Conservation (phyloP, 2,888 invertebrate genomes). For the Malthinus flaveolus region DNA sequence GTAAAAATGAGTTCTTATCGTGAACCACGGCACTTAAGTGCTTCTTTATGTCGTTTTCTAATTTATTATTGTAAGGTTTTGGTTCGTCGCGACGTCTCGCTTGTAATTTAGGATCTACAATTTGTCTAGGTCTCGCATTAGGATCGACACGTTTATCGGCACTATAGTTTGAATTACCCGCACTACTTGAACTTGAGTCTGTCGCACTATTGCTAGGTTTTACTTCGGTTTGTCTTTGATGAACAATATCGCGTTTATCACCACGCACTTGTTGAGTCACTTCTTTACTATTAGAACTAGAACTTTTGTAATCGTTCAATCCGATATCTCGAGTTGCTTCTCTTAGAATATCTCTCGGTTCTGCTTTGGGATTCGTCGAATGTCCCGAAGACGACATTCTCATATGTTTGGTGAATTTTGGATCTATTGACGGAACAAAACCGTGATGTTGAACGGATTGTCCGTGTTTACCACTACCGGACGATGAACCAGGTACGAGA, state of each 20-base stretch:
- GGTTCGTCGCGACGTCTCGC: constrained; percentile 41
- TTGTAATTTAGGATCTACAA: constrained; percentile 41
- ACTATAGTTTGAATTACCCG: constrained; percentile 33
- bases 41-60: constrained; percentile 45
- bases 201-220: constrained; percentile 38
- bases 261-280: constrained; percentile 11
- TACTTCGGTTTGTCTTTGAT: constrained; percentile 37
- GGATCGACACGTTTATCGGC: constrained; percentile 37
- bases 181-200: constrained; percentile 37
- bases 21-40: constrained; percentile 42
- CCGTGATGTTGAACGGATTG: constrained; percentile 33
- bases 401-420: constrained; percentile 45
- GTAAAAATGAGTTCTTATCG: constrained; percentile 44
- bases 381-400: constrained; percentile 38
- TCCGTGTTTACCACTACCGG: constrained; percentile 25
- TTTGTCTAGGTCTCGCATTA: constrained; percentile 11
- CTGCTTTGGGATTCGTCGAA: constrained; percentile 32
- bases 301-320: constrained; percentile 28
- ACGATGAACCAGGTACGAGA: constrained; percentile 26
- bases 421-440: constrained; percentile 44
- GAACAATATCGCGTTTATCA: constrained; percentile 45
- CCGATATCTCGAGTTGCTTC: constrained; percentile 44
- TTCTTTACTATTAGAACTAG: constrained; percentile 6
- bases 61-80: constrained; percentile 39
- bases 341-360: constrained; percentile 47